These are phyloP conservation scores for Aphelinus certus DNA, from an alignment of 1,140 invertebrate genomes.

Conservation along the genomic window DNA sequence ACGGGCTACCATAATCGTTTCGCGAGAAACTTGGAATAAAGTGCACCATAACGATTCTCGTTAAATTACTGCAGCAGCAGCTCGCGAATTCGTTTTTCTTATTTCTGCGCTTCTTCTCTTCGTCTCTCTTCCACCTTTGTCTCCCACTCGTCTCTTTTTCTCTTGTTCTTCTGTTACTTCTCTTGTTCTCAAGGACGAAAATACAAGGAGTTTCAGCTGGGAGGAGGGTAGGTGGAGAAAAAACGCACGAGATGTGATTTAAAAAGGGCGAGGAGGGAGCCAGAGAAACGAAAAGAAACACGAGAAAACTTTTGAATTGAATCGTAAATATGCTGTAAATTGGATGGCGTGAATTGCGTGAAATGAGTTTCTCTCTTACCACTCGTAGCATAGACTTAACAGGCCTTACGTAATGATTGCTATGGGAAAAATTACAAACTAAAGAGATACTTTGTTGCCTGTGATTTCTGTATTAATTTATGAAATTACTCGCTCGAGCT, in stretches of 20 bases:
- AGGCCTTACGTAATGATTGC: conserved; percentile 24
- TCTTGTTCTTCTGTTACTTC: not conserved
- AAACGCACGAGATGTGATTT: conserved; percentile 14
- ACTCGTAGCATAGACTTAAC: conserved; percentile 23
- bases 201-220: not conserved
- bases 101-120: conserved; percentile 34
- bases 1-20: conserved; percentile 41
- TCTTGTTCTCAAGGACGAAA: not conserved
- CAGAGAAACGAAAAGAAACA: conserved; percentile 27
- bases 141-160: conserved; percentile 18
- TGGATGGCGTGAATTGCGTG: conserved; percentile 36
- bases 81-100: conserved; percentile 42
- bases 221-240: conserved; percentile 10
- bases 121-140: conserved; percentile 27
- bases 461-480: conserved; percentile 27
- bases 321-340: conserved; percentile 42
- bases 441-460: conserved; percentile 19
- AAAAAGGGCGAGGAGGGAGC: not conserved
- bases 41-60: conserved; percentile 43
- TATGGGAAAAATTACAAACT: conserved; percentile 30
- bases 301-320: conserved; percentile 38
- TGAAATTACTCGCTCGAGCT: not conserved
- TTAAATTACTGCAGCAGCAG: conserved; percentile 36
- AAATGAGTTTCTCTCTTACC: conserved; percentile 37
- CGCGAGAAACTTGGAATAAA: conserved; percentile 45